Conservation (phyloP, 2,797 vertebrate genomes). For the Sebastes trivittatus region DNA sequence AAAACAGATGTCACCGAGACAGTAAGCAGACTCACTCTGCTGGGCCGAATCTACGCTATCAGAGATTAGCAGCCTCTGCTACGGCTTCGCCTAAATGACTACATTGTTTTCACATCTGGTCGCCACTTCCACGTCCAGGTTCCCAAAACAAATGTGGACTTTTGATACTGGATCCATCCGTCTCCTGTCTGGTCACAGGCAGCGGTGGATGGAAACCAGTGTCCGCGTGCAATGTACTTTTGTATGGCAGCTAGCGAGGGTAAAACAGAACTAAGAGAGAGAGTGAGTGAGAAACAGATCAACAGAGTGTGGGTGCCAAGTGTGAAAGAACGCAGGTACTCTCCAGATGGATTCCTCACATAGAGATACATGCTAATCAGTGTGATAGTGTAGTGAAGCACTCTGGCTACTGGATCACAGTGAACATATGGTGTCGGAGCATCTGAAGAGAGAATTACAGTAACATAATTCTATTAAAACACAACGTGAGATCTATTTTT, state of each 20-base stretch:
- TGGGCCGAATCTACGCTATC: slow-evolving; percentile 32
- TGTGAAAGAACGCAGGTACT: slow-evolving; percentile 48
- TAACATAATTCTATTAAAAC: slow-evolving; percentile 19
- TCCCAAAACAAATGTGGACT: slow-evolving; percentile 70
- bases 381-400: slow-evolving; percentile 23
- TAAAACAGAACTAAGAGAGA: not conserved
- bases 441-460: slow-evolving; percentile 1
- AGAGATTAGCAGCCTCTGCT: slow-evolving; percentile 36
- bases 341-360: slow-evolving; percentile 37
- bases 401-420: slow-evolving; percentile 25
- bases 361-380: slow-evolving; percentile 42
- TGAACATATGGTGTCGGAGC: slow-evolving; percentile 44
- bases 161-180: slow-evolving; percentile 48
- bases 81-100: slow-evolving; percentile 46
- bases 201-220: slow-evolving; percentile 14
- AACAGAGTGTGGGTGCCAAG: slow-evolving; percentile 30
- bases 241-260: slow-evolving; percentile 11
- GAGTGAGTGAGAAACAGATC: slow-evolving; percentile 22
- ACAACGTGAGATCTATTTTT: slow-evolving; percentile 5
- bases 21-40: slow-evolving; percentile 55
- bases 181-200: slow-evolving; percentile 39
- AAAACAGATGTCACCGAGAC: slow-evolving; percentile 68
- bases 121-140: slow-evolving; percentile 39
- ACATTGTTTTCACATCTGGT: slow-evolving; percentile 70
- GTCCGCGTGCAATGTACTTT: not conserved